These are phyloP conservation scores for Argentina silus DNA, from an alignment of 2,797 vertebrate species.

Conservation along the genomic window DNA sequence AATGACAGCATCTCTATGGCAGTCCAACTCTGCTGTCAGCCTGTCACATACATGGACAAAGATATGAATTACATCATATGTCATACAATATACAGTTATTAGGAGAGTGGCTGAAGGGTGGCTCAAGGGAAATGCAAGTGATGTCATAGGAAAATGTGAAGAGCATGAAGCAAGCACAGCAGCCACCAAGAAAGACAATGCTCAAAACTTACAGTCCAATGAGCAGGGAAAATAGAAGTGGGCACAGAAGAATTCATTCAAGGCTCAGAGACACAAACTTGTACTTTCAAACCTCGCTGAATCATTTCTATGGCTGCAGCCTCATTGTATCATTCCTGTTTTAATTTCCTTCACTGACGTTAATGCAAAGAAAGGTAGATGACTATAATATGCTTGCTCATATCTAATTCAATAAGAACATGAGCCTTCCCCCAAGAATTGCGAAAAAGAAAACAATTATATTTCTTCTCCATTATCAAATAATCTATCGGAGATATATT, in stretches of 20 bases:
- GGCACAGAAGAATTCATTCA: conserved; percentile 16
- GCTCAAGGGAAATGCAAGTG: background rate
- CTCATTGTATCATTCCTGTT: background rate
- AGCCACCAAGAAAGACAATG: conserved; percentile 16
- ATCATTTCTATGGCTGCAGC: conserved; percentile 1
- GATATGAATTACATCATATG: conserved; percentile 17
- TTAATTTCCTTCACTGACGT: conserved; percentile 19
- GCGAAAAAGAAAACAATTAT: background rate
- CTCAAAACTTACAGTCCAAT: conserved; percentile 13
- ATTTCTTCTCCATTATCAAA: background rate
- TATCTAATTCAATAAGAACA: conserved; percentile 2
- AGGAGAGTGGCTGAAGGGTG: background rate
- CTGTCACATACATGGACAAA: conserved; percentile 2
- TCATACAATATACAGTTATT: no score
- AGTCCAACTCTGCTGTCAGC: background rate
- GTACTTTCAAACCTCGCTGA: background rate
- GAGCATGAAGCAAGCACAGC: conserved; percentile 26
- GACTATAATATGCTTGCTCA: conserved; percentile 10
- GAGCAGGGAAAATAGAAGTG: conserved; percentile 1
- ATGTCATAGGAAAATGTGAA: conserved; percentile 5
- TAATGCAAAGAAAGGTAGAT: conserved; percentile 17
- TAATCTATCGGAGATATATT: background rate
- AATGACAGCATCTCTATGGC: conserved; percentile 3
- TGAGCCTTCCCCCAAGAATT: background rate
- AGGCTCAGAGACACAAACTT: conserved; percentile 5